Percentiles rank a stretch among this genome's conserved stretches.
Conservation (phyloP, 2,888 invertebrate genomes). For the Watsonalla binaria region DNA sequence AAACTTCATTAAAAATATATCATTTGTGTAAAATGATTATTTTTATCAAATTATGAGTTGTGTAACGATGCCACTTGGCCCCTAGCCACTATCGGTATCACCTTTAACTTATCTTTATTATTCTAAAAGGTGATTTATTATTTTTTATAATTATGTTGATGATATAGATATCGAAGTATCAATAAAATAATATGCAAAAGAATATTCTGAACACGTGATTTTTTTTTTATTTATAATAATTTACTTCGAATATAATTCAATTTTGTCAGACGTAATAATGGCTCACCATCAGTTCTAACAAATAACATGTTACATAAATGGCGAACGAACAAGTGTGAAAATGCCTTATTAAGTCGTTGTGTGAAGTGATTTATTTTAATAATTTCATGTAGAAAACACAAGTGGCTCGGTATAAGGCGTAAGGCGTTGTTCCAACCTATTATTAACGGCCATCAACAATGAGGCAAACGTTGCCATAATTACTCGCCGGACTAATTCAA, state of each 20-base stretch:
- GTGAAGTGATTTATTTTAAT: not conserved
- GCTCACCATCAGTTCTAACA: not conserved
- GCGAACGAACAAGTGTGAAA: conserved; percentile 2
- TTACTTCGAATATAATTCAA: conserved; percentile 6
- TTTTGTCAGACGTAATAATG: not conserved
- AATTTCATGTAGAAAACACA: not conserved
- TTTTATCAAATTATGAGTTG: conserved; percentile 15
- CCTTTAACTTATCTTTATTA: conserved; percentile 42
- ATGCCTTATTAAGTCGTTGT: not conserved
- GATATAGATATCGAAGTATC: too few relatives aligned
- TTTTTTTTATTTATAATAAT: too few relatives aligned
- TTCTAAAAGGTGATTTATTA: conserved; percentile 33
- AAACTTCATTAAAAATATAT: not conserved
- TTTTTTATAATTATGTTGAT: not conserved
- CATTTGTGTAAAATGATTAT: not conserved
- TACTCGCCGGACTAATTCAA: not conserved
- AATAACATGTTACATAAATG: not conserved
- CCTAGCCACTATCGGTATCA: conserved; percentile 28
- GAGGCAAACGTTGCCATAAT: not conserved
- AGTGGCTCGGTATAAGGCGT: not conserved
- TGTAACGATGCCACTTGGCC: conserved; percentile 25
- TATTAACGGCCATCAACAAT: conserved; percentile 39
- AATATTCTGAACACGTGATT: too few relatives aligned
- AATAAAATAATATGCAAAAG: too few relatives aligned
- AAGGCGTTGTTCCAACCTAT: conserved; percentile 21